Percentiles rank a stretch among this genome's conserved stretches.
These are phyloP conservation scores for Psittacula echo DNA, from an alignment of 2,797 vertebrate genomes.

Conservation along the genomic window DNA sequence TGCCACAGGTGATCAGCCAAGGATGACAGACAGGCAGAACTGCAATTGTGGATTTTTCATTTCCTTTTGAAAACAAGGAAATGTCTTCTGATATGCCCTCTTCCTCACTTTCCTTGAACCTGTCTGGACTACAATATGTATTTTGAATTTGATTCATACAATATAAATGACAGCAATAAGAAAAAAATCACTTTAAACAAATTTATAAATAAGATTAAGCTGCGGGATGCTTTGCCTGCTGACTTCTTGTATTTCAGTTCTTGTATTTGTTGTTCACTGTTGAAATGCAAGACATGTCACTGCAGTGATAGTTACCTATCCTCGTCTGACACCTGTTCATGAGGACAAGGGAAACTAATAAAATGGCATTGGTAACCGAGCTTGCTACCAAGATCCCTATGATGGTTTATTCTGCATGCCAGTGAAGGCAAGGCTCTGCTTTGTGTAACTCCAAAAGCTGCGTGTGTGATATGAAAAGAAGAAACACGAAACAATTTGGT, in stretches of 20 bases:
- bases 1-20: neutral
- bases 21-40: neutral
- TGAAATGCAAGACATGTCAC: neutral
- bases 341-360: neutral
- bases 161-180: neutral
- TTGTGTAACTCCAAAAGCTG: neutral
- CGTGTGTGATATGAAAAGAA: neutral
- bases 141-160: neutral
- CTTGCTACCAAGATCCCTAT: neutral
- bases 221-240: neutral
- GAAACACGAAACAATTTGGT: neutral
- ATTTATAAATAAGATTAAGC: neutral
- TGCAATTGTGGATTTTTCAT: neutral
- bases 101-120: neutral
- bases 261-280: neutral
- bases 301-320: neutral
- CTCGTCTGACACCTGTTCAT: neutral
- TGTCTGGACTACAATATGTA: neutral
- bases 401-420: neutral
- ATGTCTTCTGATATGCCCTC: fast-evolving
- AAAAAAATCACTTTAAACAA: neutral
- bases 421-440: neutral
- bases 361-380: neutral
- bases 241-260: neutral
- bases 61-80: neutral